Base-by-base conservation (phyloP, 2,888 invertebrate genomes). In the Ectemnius cavifrons region DNA sequence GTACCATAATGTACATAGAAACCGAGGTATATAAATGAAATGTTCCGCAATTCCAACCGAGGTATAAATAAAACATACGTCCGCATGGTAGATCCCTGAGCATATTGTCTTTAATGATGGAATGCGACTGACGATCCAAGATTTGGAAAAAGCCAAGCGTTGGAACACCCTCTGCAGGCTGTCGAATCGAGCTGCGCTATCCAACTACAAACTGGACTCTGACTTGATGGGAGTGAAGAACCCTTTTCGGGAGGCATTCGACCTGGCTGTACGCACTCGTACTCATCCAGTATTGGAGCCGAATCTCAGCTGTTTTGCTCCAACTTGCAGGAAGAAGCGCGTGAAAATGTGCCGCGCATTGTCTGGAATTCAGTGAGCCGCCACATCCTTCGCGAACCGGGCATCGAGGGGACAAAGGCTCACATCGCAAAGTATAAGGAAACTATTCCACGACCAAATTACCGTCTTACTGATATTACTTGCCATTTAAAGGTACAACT, bases 361-460 rank as follows among this genome's bases (percentile, higher is more conserved):
- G 85, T 87, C n/a, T 88, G 88, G 87, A 88, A 88, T 72, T 72
- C 63, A 0, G 56, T 87, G 60, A 73, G 75, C 65, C 80, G 88
- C 27, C 71, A 58, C 16, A 62, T 85, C 1, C 23, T 87, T 8
- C 58, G 68, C 37, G 13, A 23, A 0, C 4, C 62, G 1, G 82
- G 76, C 4, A 63, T 71, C 16, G 45, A 77, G 52, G 65, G 63
- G 6, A 79, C 85, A 66, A 62, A 64, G 28, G 49, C 83, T 2
- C 74, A 77, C 56, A 77, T 88, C 46, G 74, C 49, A 37, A 82
- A 79, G 88, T 88, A 83, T 2, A 64, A 37, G 14, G 1, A 49
- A 47, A 14, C 14, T 14, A 5, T 45, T 59, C 45, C 23, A 60
- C n/a, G 63, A 20, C 47, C n/a, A 46, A 18, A 45, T 1, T n/a